These are phyloP conservation scores for Dendrolimus kikuchii DNA, from an alignment of 1,140 invertebrate species.

Conservation along the genomic window DNA sequence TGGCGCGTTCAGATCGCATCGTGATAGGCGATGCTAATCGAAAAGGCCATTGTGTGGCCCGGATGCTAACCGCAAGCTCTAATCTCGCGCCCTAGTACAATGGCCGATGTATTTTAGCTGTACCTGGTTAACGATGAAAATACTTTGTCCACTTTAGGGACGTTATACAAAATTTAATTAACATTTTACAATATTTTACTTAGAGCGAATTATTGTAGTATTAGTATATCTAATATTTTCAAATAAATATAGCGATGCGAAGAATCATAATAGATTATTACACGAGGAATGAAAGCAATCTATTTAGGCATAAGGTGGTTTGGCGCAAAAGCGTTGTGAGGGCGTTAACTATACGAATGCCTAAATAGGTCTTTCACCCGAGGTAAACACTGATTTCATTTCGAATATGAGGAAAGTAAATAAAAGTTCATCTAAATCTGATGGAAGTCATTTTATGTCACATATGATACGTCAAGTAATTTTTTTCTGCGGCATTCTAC, in stretches of 20 bases:
- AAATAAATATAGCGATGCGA: neutral
- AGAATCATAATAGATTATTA: too few relatives aligned
- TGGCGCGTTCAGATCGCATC: conserved; percentile 19
- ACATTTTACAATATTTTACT: neutral
- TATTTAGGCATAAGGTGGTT: too few relatives aligned
- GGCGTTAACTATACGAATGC: too few relatives aligned
- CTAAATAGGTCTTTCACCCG: too few relatives aligned
- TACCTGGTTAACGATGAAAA: neutral
- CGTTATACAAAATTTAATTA: conserved; percentile 4
- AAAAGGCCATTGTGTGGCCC: conserved; percentile 10
- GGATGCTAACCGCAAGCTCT: conserved; percentile 46
- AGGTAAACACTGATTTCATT: too few relatives aligned
- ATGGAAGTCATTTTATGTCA: too few relatives aligned
- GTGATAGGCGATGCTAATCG: conserved; percentile 14
- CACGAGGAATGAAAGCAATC: too few relatives aligned
- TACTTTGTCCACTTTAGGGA: conserved; percentile 10
- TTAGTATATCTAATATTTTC: neutral
- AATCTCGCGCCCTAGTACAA: conserved; percentile 37
- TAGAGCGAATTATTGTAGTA: neutral
- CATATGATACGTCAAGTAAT: too few relatives aligned
- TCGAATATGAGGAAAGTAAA: too few relatives aligned
- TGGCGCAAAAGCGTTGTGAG: too few relatives aligned
- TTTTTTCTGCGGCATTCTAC: too few relatives aligned
- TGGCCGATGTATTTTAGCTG: conserved; percentile 8
- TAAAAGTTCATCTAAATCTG: too few relatives aligned